Evolutionary conservation across 2,113 vertebrate species (phyloP).

Genomic region (Amblyornis subalaris): DNA sequence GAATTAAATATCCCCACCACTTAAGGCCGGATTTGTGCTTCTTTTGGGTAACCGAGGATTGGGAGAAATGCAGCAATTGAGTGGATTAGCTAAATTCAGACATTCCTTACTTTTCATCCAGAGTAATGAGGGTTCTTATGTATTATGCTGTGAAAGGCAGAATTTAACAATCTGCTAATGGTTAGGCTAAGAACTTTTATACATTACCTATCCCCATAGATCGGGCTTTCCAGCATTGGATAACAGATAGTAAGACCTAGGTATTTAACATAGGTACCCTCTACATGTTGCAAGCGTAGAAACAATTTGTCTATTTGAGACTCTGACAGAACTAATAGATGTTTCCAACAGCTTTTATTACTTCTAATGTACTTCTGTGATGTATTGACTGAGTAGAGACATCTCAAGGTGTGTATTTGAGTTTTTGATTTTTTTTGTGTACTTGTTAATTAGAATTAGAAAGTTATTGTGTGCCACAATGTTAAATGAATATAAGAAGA

Average conservation of each 20-base stretch:
- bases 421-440: not conserved
- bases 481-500: not conserved
- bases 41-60: not conserved
- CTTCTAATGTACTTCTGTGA: not conserved
- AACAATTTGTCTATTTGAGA: not conserved
- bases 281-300: not conserved
- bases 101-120: not conserved
- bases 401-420: not conserved
- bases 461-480: not conserved
- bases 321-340: not conserved
- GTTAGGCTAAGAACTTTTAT: not conserved
- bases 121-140: not conserved
- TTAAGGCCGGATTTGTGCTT: not conserved
- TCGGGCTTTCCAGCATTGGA: not conserved
- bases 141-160: not conserved
- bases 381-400: not conserved
- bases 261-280: not conserved
- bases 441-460: not conserved
- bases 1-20: not conserved
- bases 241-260: not conserved
- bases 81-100: not conserved
- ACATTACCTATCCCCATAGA: not conserved
- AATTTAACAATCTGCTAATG: not conserved
- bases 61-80: not conserved
- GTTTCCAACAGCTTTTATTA: not conserved